A percentile compares a stretch with the other conserved stretches of the same genome.
Conservation (phyloP, 2,888 invertebrate species). For the Oasisia sp. region DNA sequence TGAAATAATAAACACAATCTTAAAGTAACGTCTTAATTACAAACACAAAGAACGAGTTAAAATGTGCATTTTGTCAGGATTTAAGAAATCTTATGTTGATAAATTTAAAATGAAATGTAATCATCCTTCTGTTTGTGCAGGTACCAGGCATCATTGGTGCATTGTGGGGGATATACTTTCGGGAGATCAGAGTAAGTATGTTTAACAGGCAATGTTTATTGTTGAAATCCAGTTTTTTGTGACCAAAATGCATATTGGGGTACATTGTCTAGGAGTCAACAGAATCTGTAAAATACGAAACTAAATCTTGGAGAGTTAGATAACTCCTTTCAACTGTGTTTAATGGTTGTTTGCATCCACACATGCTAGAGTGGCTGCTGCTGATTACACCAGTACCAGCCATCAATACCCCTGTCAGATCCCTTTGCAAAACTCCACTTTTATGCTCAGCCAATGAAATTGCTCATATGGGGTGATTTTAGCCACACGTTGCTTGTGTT, state of each 20-base stretch:
- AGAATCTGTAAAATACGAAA: background rate
- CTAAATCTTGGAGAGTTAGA: background rate
- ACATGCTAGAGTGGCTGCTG: background rate
- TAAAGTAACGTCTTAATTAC: background rate
- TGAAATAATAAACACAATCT: background rate
- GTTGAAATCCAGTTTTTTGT: background rate
- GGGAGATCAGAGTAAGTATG: conserved; percentile 65
- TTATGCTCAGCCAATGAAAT: too few relatives aligned
- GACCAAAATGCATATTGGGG: too few relatives aligned
- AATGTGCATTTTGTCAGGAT: background rate
- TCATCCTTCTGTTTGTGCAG: conserved; percentile 39
- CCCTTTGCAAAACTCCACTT: too few relatives aligned
- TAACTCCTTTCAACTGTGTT: background rate
- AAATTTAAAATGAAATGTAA: background rate
- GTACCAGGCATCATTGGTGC: conserved; percentile 67
- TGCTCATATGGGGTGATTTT: too few relatives aligned
- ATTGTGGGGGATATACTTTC: conserved; percentile 67
- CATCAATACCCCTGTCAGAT: too few relatives aligned
- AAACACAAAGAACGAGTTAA: background rate
- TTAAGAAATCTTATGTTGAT: background rate
- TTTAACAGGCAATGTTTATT: background rate
- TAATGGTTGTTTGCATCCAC: background rate
- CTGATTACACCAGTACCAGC: too few relatives aligned
- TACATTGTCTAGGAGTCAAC: too few relatives aligned
- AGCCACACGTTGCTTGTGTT: too few relatives aligned